Evolutionary conservation across 2,888 invertebrate species (phyloP), one percentile per base, ranked within the genome.

Genomic region (Xiphydria camelus): DNA sequence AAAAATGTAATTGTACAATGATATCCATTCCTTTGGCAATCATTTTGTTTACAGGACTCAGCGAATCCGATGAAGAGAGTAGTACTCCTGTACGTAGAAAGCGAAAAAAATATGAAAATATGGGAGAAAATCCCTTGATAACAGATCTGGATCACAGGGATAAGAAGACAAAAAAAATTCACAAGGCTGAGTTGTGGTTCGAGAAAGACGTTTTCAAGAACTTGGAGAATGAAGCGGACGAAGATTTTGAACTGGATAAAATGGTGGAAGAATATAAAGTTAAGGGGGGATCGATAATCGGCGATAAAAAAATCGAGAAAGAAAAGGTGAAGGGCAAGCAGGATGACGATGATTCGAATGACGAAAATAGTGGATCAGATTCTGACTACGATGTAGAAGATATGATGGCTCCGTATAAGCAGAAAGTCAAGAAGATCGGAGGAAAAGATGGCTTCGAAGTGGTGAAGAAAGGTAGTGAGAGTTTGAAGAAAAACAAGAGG

Each of bases 171-270:
- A 88, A 85, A 59, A 82, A 86, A 12, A 80, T 85, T 10, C 85
- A 87, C 60, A 90, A 91, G 70, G 92, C 92, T 0, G 85, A 91
- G 60, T 76, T 91, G 21, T 94, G 94, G 92, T 91, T 91, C 75
- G 87, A 92, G 65, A 88, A 91, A 66, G 91, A 91, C 51, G 82
- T 83, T 56, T 89, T 94, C 55, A 88, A 90, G 69, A 84, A 89
- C 62, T 76, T 94, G 15, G 85, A 89, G 55, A 83, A 86, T 48
- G 92, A 91, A 45, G 87, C 87, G 33, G 94, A 93, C 67, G 94
- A 92, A 73, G 93, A 93, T 58, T 83, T 82, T 17, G 95, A 95
- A 77, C 80, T 95, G 4, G 89, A 94, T 66, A 85, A 85, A 68
- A 80, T 94, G 77, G 83, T 86, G 2, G 83, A 84, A 58, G 82